Conservation (phyloP, 2,797 vertebrate genomes). For the Sciaenops ocellatus region DNA sequence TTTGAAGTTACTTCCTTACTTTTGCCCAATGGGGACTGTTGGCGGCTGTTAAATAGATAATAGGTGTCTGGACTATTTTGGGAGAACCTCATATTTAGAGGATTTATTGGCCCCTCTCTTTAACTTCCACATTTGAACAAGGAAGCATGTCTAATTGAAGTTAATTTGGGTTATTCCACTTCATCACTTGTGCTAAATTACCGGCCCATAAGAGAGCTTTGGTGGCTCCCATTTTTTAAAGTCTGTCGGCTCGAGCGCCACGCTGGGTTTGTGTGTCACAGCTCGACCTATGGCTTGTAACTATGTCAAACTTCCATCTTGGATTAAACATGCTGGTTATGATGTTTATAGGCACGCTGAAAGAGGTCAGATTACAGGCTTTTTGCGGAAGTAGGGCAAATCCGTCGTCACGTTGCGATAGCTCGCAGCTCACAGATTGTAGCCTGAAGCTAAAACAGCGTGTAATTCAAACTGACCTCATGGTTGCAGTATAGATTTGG, state of each 20-base stretch:
- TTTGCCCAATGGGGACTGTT: slow-evolving; percentile 42
- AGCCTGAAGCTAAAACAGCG: slow-evolving; percentile 57
- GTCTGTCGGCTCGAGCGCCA: neutral
- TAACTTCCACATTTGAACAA: slow-evolving; percentile 42
- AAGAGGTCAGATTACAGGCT: slow-evolving; percentile 81
- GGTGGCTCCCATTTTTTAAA: neutral
- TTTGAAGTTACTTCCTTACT: slow-evolving; percentile 77
- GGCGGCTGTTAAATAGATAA: slow-evolving; percentile 73
- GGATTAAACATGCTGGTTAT: slow-evolving; percentile 74
- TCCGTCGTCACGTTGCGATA: slow-evolving; percentile 41
- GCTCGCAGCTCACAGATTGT: slow-evolving; percentile 43
- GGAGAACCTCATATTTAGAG: slow-evolving; percentile 62
- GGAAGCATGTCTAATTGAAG: slow-evolving; percentile 62
- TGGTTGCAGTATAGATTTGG: slow-evolving; percentile 65
- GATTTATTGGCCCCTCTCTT: slow-evolving; percentile 62
- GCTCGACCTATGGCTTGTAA: slow-evolving; percentile 31
- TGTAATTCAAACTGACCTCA: slow-evolving; percentile 63
- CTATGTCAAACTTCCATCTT: slow-evolving; percentile 58
- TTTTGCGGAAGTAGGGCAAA: slow-evolving; percentile 73
- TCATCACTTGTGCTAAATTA: slow-evolving; percentile 51
- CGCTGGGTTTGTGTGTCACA: slow-evolving; percentile 26
- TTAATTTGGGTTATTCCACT: slow-evolving; percentile 60
- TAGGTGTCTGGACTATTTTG: slow-evolving; percentile 73
- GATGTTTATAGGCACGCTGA: slow-evolving; percentile 64
- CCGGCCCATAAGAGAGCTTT: slow-evolving; percentile 24